These are phyloP conservation scores for Isaurus tuberculatus DNA, from an alignment of 92 coral and sea anemone species.

Conservation along the genomic window DNA sequence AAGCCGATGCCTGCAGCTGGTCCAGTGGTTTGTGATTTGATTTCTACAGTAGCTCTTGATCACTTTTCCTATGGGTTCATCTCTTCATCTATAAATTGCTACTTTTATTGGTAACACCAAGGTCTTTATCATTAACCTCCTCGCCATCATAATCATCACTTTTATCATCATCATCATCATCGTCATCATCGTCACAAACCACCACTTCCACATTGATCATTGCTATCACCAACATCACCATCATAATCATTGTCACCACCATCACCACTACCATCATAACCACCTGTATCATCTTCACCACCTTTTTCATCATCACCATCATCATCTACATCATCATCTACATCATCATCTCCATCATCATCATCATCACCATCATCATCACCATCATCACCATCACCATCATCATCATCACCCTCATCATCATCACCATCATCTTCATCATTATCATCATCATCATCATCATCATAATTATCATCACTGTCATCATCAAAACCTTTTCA, in stretches of 20 bases:
- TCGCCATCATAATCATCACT: not conserved
- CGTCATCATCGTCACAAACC: not conserved
- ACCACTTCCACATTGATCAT: not conserved
- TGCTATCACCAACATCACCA: not conserved
- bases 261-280: not conserved
- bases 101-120: no score
- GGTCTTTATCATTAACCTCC: no score
- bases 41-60: not conserved
- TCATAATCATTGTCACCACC: not conserved
- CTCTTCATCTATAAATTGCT: no score
- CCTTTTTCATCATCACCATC: not conserved
- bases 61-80: no score
- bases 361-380: not conserved
- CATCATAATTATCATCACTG: not conserved
- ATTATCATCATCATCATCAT: no score
- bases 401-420: no score
- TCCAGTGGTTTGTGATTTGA: constrained; percentile 78
- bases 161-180: not conserved
- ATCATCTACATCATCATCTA: not conserved
- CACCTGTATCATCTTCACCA: not conserved
- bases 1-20: constrained; percentile 85
- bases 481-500: no score
- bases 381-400: not conserved
- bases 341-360: not conserved
- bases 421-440: no score